These are phyloP conservation scores for Aphrophora alni DNA, from an alignment of 2,888 invertebrate genomes.

Conservation along the genomic window DNA sequence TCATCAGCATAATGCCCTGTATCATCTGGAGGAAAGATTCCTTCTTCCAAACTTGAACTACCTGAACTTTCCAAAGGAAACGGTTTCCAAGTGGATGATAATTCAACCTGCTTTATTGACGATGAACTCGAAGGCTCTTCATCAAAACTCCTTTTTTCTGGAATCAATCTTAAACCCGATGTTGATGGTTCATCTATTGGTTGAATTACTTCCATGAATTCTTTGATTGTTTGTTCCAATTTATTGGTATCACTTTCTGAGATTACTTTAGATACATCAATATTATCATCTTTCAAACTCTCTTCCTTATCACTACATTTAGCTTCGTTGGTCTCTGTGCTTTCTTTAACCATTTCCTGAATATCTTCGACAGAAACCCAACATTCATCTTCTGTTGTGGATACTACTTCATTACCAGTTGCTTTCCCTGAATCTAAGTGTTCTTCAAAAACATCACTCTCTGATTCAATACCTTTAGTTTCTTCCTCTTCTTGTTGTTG, in stretches of 20 bases:
- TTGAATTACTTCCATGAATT: constrained; percentile 40
- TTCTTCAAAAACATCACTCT: constrained; percentile 18
- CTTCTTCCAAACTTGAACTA: constrained; percentile 85
- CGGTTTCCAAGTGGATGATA: constrained; percentile 82
- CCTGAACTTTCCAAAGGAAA: constrained; percentile 86
- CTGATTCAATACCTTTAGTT: constrained; percentile 25
- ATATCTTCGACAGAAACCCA: constrained; percentile 52
- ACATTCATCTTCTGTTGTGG: constrained; percentile 41
- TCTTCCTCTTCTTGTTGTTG: constrained; percentile 53
- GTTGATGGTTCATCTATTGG: constrained; percentile 39
- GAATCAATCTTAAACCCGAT: constrained; percentile 42
- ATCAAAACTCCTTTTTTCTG: constrained; percentile 51
- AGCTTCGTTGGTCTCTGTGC: not conserved
- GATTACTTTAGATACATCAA: constrained; percentile 30
- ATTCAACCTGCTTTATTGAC: constrained; percentile 61
- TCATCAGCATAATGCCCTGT: constrained; percentile 62
- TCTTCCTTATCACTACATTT: constrained; percentile 22
- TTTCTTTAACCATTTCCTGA: constrained; percentile 51
- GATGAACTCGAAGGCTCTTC: constrained; percentile 52
- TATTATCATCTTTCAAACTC: constrained; percentile 34
- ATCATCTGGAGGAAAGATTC: constrained; percentile 75
- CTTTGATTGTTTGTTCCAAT: constrained; percentile 34
- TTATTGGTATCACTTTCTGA: constrained; percentile 28
- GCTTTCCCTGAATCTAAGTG: constrained; percentile 23
- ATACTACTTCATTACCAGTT: constrained; percentile 37